phyloP scores from a whole-genome alignment of 2,888 invertebrate genomes.

The Leptinotarsa haldemani region DNA sequence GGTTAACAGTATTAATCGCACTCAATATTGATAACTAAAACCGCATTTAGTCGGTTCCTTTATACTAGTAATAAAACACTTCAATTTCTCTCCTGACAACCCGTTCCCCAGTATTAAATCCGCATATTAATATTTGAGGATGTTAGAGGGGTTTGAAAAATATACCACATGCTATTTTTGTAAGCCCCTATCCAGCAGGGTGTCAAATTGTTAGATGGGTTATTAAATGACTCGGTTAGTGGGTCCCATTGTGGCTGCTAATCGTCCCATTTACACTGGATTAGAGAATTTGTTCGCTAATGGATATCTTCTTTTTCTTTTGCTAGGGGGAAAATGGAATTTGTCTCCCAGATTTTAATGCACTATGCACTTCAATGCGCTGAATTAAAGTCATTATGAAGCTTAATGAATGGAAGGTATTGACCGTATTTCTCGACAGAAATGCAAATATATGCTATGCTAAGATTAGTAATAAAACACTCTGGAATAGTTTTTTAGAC shows the following conservation, averaged over 20 bases:
- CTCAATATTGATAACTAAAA: neutral
- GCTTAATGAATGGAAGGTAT: neutral
- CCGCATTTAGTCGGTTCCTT: neutral
- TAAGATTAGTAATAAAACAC: too few species aligned
- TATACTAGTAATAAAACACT: slow-evolving; percentile 15
- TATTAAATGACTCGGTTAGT: slow-evolving; percentile 45
- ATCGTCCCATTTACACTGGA: slow-evolving; percentile 46
- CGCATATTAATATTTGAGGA: slow-evolving; percentile 43
- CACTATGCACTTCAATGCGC: neutral
- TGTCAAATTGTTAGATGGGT: slow-evolving; percentile 46
- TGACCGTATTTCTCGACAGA: too few species aligned
- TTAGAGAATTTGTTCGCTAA: slow-evolving; percentile 32
- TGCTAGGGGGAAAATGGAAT: neutral
- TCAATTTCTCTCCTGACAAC: slow-evolving; percentile 30
- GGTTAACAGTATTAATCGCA: neutral
- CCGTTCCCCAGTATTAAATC: slow-evolving; percentile 31
- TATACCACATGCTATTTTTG: slow-evolving; percentile 43
- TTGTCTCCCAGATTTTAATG: neutral
- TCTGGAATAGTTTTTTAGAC: too few species aligned
- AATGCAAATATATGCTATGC: too few species aligned
- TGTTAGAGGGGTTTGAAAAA: slow-evolving; percentile 36
- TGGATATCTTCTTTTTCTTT: slow-evolving; percentile 6
- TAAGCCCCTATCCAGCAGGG: slow-evolving; percentile 39
- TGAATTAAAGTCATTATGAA: neutral
- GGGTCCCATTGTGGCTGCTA: slow-evolving; percentile 40